Base-by-base conservation (phyloP, 2,888 invertebrate genomes). In the Ennomos erosarius region DNA sequence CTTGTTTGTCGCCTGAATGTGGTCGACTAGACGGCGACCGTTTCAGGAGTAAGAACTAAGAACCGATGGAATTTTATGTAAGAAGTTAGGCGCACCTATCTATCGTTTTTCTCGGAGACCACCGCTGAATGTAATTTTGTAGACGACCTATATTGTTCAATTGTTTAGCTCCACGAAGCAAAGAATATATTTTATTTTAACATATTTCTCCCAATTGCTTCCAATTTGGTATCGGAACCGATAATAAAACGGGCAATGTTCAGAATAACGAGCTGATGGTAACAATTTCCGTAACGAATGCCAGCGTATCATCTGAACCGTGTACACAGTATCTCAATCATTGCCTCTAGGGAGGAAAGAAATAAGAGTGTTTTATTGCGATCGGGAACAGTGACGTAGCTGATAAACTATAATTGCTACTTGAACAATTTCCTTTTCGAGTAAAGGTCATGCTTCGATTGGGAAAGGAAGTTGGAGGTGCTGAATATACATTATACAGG, bases 211-310 rank as follows among this genome's bases (percentile, higher is more conserved):
- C 40, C 13, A 43, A 43, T 47, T 37, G n/a, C 10, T 33, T 36
- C 46, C 33, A 37, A 52, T 52, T 52, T 47, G 52, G 42, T 47
- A 47, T 43, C 37, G n/a, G 51, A 52, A 52, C 52, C 52, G 11
- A 45, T 46, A 52, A 52, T 58, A 58, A 52, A 58, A 52, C 47
- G 33, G 45, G 50, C 43, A 55, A 44, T 44, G 55, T 56, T 26
- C 50, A 13, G 16, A 46, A 42, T 46, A 57, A 51, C 46, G 50
- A 57, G 51, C 57, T 48, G 47, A 58, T 58, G 48, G 47, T 47
- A 58, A 47, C 47, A 49, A 39, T 49, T 11, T 34, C 33, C 39
- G 48, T 49, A 49, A 49, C 48, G 39, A 49, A n/a, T 46, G 46
- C 36, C 12, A 39, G 39, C 48, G 39, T 48, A 48, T 48, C 47